Evolutionary conservation across 2,113 vertebrate species (phyloP).

Genomic region (Pachyramphus minor): DNA sequence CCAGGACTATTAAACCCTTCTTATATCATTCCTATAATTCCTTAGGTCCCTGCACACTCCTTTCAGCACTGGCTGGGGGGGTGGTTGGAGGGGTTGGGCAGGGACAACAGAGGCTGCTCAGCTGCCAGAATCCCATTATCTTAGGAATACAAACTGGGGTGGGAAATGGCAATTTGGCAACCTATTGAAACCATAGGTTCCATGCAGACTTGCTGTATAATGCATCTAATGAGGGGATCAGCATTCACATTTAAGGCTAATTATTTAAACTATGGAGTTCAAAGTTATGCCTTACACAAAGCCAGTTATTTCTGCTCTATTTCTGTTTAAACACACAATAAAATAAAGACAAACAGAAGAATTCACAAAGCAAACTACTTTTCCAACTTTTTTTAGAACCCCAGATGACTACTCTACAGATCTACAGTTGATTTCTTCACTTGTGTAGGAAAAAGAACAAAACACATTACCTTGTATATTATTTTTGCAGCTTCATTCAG

Average conservation of each 20-base stretch:
- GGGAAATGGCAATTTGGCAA: background rate
- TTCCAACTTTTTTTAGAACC: background rate
- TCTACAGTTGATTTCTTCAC: background rate
- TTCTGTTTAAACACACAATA: background rate
- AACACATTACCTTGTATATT: conserved; percentile 88
- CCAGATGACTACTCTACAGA: background rate
- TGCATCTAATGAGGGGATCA: background rate
- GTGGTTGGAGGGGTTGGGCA: background rate
- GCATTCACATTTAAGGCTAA: background rate
- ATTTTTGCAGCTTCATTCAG: conserved; percentile 92
- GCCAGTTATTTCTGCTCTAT: background rate
- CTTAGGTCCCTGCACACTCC: background rate
- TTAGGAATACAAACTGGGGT: background rate
- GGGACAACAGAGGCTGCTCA: background rate
- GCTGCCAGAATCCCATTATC: background rate
- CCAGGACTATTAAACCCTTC: background rate
- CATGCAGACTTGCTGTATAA: background rate
- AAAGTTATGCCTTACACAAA: background rate
- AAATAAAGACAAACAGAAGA: background rate
- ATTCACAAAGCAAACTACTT: background rate
- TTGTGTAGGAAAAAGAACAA: background rate
- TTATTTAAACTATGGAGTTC: background rate
- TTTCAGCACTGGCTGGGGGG: background rate
- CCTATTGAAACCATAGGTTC: background rate
- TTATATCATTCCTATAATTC: background rate